Conservation (phyloP, 2,113 vertebrate species). For the Dipodomys stephensi region DNA sequence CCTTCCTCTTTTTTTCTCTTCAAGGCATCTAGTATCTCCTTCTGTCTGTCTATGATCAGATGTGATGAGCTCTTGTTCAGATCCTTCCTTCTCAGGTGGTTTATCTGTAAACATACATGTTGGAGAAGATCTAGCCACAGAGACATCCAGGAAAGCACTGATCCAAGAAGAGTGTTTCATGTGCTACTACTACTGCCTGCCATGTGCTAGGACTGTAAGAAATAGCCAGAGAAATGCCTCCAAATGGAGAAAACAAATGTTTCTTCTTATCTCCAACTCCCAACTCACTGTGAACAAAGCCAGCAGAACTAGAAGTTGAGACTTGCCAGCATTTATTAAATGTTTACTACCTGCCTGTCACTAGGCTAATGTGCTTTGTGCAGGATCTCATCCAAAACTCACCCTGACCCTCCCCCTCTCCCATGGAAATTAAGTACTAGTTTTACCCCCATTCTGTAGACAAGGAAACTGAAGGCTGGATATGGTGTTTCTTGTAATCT, state of each 20-base stretch:
- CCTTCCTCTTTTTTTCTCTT: too few species aligned
- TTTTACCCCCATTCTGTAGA: not conserved
- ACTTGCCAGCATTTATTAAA: not conserved
- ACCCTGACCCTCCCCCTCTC: not conserved
- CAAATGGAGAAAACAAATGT: not conserved
- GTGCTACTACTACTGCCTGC: not conserved
- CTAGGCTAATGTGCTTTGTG: not conserved
- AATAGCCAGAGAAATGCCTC: not conserved
- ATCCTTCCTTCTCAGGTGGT: not conserved
- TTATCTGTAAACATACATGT: not conserved
- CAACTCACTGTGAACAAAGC: not conserved
- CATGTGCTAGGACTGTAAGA: not conserved
- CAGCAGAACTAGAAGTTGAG: not conserved
- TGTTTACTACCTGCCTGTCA: not conserved
- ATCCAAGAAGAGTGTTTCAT: not conserved
- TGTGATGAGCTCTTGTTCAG: rapidly evolving
- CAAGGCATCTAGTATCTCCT: too few species aligned
- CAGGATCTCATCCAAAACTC: not conserved
- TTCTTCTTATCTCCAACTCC: not conserved
- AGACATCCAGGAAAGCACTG: not conserved
- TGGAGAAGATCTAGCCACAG: not conserved
- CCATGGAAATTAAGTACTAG: not conserved
- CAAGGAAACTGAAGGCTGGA: not conserved
- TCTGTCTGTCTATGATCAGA: not conserved
- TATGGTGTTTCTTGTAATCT: too few species aligned